A percentile compares a stretch with the other conserved stretches of the same genome.
These are phyloP conservation scores for Formica selysi DNA, from an alignment of 1,140 invertebrate genomes.

Conservation along the genomic window DNA sequence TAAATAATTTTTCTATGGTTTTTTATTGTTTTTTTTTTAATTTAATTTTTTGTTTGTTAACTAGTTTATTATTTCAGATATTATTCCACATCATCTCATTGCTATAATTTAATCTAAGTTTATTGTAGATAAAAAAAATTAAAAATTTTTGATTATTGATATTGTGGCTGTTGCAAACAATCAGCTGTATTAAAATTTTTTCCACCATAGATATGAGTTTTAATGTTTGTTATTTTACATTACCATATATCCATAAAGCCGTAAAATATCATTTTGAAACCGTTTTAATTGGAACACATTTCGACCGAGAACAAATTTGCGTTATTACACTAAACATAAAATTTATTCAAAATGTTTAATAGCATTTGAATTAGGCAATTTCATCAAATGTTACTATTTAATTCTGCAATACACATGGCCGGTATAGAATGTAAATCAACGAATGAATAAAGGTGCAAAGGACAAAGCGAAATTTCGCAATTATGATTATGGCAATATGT, in stretches of 20 bases:
- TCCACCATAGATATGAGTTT: not conserved
- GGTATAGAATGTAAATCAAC: not conserved
- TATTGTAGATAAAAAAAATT: slow-evolving; percentile 17
- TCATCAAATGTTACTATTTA: slow-evolving; percentile 24
- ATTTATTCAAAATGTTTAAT: slow-evolving; percentile 7
- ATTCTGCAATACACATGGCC: not conserved
- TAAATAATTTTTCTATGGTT: too few relatives aligned
- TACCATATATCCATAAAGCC: too few relatives aligned
- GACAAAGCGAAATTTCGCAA: slow-evolving; percentile 20
- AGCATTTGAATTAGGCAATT: not conserved
- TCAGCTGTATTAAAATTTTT: slow-evolving; percentile 1
- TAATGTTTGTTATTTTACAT: slow-evolving; percentile 11
- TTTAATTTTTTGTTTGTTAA: too few relatives aligned
- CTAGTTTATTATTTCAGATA: slow-evolving; percentile 1
- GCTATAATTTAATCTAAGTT: slow-evolving; percentile 25
- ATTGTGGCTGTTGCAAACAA: not conserved
- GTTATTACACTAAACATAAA: slow-evolving; percentile 11
- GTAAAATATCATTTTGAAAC: slow-evolving; percentile 15
- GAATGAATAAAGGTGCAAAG: not conserved
- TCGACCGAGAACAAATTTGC: not conserved
- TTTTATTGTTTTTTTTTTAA: too few relatives aligned
- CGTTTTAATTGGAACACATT: slow-evolving; percentile 13
- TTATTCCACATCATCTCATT: not conserved
- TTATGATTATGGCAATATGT: slow-evolving; percentile 29
- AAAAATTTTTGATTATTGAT: slow-evolving; percentile 30